Conservation (phyloP, 1,140 invertebrate genomes). For the Drosophila bifasciata region DNA sequence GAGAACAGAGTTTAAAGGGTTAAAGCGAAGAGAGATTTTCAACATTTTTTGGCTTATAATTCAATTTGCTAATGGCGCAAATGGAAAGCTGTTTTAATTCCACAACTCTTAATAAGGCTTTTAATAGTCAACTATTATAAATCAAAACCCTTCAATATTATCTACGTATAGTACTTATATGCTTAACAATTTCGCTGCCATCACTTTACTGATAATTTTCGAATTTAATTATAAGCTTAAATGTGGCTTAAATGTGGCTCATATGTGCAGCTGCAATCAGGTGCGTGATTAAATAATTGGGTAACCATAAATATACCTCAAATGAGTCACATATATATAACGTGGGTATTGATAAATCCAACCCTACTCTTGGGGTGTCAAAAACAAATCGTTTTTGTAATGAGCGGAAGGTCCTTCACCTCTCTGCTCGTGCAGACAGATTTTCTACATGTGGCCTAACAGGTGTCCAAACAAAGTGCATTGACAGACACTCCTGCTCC, state of each 20-base stretch:
- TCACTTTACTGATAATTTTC: conserved; percentile 1
- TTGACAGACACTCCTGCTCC: conserved; percentile 21
- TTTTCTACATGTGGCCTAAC: conserved; percentile 4
- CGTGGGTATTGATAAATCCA: too few species aligned
- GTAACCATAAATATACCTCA: conserved; percentile 24
- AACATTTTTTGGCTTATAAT: too few species aligned
- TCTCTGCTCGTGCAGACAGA: conserved; percentile 42
- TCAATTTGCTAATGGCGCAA: too few species aligned
- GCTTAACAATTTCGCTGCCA: not conserved
- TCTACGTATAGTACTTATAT: too few species aligned
- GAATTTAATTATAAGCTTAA: conserved; percentile 10
- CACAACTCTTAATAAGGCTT: too few species aligned
- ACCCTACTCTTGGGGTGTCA: conserved; percentile 14
- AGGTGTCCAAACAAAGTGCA: conserved; percentile 32
- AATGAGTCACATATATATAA: not conserved
- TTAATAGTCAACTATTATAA: too few species aligned
- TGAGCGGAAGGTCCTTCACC: not conserved
- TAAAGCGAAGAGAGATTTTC: too few species aligned
- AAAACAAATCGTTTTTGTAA: conserved; percentile 27
- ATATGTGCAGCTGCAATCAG: conserved; percentile 13
- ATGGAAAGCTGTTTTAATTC: too few species aligned
- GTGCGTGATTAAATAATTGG: conserved; percentile 14
- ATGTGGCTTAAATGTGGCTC: too few species aligned
- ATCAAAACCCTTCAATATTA: too few species aligned
- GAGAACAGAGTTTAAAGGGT: too few species aligned